Conservation (phyloP, 1,140 invertebrate genomes). For the Tenebrio molitor region DNA sequence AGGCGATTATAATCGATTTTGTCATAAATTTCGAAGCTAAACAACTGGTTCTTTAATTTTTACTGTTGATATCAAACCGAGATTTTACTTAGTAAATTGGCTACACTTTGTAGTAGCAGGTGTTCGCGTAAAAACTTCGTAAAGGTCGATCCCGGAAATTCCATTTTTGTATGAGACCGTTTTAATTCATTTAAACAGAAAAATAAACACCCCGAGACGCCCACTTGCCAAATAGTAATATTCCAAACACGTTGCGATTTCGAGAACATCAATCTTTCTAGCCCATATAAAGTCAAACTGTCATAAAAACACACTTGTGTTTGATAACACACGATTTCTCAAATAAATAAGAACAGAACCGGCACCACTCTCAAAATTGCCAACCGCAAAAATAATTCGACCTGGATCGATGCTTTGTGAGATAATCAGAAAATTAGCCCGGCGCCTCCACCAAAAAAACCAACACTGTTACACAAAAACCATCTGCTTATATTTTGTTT, state of each 20-base stretch:
- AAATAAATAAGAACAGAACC: conserved; percentile 41
- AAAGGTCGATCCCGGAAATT: conserved; percentile 9
- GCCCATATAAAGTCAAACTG: conserved; percentile 47
- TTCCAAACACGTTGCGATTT: conserved; percentile 45
- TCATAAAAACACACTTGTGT: conserved; percentile 47
- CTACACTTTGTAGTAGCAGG: background rate
- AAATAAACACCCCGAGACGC: conserved; percentile 6
- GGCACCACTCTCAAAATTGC: conserved; percentile 6
- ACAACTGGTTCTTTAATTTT: conserved; percentile 39
- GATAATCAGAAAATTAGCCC: conserved; percentile 11
- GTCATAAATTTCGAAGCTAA: conserved; percentile 14
- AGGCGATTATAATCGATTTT: conserved; percentile 20
- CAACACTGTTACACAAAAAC: background rate
- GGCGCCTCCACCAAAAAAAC: conserved; percentile 26
- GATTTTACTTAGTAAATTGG: conserved; percentile 9
- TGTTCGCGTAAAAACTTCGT: conserved; percentile 24
- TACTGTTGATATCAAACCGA: conserved; percentile 31
- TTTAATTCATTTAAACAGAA: conserved; percentile 29
- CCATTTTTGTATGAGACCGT: conserved; percentile 8
- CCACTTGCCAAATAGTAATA: conserved; percentile 20
- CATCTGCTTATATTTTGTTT: background rate
- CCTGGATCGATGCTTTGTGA: background rate
- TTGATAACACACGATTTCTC: conserved; percentile 46
- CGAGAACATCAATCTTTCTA: conserved; percentile 46
- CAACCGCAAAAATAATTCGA: conserved; percentile 15